Conservation (phyloP, 2,113 vertebrate species). For the Ophiodon elongatus region DNA sequence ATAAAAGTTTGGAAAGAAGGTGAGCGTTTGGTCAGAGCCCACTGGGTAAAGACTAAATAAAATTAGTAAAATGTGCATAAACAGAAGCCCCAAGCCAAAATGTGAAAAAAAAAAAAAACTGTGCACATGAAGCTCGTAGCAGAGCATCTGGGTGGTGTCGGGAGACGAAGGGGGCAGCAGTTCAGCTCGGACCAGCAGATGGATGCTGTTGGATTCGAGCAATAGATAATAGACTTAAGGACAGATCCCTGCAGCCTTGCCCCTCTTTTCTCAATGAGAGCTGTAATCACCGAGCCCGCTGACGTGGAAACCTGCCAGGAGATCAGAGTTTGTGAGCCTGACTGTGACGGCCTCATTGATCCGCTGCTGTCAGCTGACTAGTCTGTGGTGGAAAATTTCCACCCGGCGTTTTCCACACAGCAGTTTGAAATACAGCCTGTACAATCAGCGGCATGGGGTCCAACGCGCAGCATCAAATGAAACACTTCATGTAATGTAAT, state of each 20-base stretch:
- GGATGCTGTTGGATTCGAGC: constrained; percentile 43
- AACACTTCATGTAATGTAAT: background rate
- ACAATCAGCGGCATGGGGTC: background rate
- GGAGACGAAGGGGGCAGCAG: background rate
- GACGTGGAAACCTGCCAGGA: constrained; percentile 40
- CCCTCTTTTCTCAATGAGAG: constrained; percentile 44
- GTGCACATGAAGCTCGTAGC: background rate
- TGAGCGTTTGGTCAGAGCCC: background rate
- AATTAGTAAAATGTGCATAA: background rate
- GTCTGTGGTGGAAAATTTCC: constrained; percentile 38
- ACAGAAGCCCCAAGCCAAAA: no score
- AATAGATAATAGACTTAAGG: constrained; percentile 53
- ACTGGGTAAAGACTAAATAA: background rate
- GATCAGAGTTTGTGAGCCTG: background rate
- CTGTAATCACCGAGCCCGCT: constrained; percentile 18
- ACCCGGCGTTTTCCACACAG: background rate
- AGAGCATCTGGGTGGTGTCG: background rate
- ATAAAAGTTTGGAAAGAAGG: no score
- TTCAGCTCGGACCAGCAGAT: constrained; percentile 3
- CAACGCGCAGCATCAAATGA: no score
- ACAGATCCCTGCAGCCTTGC: constrained; percentile 28
- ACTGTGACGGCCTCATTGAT: constrained; percentile 26
- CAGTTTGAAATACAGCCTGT: background rate
- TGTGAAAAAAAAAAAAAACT: background rate
- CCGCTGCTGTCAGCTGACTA: constrained; percentile 12